These are phyloP conservation scores for Potorous gilbertii DNA, from an alignment of 2,797 vertebrate species.

Conservation along the genomic window DNA sequence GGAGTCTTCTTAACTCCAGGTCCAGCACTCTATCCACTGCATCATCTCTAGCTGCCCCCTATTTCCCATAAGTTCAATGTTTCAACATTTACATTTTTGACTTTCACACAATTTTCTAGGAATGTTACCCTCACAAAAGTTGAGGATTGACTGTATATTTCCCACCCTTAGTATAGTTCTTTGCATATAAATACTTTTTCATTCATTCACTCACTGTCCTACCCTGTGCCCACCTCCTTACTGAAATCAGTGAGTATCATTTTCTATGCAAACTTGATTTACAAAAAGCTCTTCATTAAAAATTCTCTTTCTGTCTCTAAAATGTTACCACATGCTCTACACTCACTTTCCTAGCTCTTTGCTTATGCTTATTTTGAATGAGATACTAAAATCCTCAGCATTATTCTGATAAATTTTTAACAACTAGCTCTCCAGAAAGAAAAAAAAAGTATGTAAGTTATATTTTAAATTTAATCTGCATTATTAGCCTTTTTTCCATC, in stretches of 20 bases:
- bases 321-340: background rate
- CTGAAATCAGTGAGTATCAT: background rate
- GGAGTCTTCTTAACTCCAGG: background rate
- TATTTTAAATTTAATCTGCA: background rate
- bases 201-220: background rate
- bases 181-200: background rate
- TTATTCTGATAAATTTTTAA: slow-evolving; percentile 3
- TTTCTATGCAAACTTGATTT: background rate
- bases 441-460: background rate
- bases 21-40: background rate
- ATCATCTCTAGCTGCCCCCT: background rate
- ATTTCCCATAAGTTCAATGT: background rate
- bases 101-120: background rate
- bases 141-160: background rate
- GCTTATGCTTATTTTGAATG: background rate
- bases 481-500: slow-evolving; percentile 14
- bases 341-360: background rate
- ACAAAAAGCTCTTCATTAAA: background rate
- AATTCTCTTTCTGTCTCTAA: background rate
- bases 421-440: background rate
- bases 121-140: background rate
- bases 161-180: background rate
- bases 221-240: background rate
- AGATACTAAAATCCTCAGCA: background rate
- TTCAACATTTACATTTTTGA: background rate